These are phyloP conservation scores for Bugula neritina DNA, from an alignment of 2,888 invertebrate species.

Conservation along the genomic window DNA sequence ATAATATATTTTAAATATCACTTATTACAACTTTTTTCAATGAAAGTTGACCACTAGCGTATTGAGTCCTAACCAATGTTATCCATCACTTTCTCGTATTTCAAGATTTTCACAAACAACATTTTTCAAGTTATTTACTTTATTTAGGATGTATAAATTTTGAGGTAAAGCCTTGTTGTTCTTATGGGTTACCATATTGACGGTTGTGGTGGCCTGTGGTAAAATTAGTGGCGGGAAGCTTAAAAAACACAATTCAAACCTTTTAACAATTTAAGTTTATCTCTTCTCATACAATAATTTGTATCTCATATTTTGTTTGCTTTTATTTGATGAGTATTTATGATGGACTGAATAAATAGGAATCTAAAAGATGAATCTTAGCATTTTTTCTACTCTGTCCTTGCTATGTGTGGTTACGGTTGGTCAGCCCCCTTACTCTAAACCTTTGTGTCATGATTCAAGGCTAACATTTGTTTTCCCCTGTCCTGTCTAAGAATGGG, in stretches of 20 bases:
- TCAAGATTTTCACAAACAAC: conserved; percentile 22
- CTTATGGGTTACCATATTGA: conserved; percentile 20
- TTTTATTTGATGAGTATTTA: conserved; percentile 1
- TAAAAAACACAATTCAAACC: conserved; percentile 19
- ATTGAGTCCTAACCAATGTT: not conserved
- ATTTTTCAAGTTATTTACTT: not conserved
- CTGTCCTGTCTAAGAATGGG: conserved; percentile 6
- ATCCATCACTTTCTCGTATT: not conserved
- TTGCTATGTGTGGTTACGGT: too few relatives aligned
- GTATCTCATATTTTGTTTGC: conserved; percentile 27
- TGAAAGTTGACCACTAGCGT: conserved; percentile 17
- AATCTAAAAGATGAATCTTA: not conserved
- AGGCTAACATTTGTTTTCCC: not conserved
- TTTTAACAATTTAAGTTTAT: conserved; percentile 25
- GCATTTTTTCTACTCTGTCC: not conserved
- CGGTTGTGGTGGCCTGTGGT: conserved; percentile 27
- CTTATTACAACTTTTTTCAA: not conserved
- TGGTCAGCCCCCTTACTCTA: not conserved
- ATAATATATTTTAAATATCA: conserved; percentile 15
- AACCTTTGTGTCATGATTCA: not conserved
- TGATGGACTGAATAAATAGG: not conserved
- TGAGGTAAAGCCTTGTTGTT: conserved; percentile 24
- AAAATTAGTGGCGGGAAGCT: conserved; percentile 22
- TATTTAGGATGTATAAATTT: not conserved
- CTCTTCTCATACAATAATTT: conserved; percentile 20